These are phyloP conservation scores for Rousettus leschenaultii DNA, from an alignment of 2,113 vertebrate genomes.

Conservation along the genomic window DNA sequence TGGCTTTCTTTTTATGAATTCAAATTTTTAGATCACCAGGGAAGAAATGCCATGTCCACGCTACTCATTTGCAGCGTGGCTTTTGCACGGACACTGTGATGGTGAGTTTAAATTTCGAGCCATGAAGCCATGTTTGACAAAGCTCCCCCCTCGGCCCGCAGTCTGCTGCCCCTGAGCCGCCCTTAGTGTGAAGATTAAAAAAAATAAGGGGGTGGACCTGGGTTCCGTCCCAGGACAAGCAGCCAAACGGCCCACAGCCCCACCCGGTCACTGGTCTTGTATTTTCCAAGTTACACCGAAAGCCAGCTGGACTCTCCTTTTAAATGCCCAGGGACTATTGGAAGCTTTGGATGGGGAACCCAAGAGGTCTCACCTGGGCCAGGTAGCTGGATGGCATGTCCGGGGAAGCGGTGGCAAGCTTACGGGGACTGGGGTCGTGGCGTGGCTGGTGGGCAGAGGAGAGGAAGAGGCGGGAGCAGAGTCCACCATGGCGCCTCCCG, in stretches of 20 bases:
- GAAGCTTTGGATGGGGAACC: background rate
- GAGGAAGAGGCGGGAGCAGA: background rate
- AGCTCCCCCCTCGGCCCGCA: background rate
- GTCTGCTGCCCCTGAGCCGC: background rate
- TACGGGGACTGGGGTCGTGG: background rate
- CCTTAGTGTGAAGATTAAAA: background rate
- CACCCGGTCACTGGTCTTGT: accelerated
- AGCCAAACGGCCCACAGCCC: background rate
- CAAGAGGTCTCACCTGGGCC: background rate
- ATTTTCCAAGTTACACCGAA: background rate
- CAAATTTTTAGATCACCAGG: background rate
- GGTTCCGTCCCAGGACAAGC: background rate
- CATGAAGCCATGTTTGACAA: background rate
- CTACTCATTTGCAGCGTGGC: background rate
- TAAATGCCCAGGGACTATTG: background rate
- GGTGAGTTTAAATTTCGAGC: background rate
- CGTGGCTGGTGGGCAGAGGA: background rate
- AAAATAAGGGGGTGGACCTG: too few relatives aligned
- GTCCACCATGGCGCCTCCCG: accelerated
- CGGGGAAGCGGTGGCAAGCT: background rate
- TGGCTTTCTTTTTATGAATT: background rate
- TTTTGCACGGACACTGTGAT: accelerated
- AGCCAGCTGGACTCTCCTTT: background rate
- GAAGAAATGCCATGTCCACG: background rate
- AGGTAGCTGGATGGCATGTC: background rate